phyloP scores from a whole-genome alignment of 2,113 vertebrate genomes.

The Plectropomus leopardus region DNA sequence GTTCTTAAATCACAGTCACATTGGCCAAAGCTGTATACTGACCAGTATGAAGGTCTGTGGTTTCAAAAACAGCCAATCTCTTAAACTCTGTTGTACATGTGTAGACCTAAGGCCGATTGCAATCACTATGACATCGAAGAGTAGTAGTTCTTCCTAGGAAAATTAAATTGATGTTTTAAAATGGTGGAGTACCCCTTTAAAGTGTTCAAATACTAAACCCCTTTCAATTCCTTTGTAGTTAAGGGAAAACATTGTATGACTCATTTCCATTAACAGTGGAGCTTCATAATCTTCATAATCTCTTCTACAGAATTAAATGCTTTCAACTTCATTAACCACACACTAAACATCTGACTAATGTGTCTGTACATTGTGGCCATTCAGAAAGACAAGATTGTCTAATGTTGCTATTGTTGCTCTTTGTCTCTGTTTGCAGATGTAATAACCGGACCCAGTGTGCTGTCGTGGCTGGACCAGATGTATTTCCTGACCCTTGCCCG shows the following conservation, averaged over 20 bases:
- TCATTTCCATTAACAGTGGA: neutral
- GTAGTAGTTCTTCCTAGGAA: neutral
- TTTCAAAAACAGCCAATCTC: no score
- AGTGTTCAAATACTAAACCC: neutral
- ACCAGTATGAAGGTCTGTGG: no score
- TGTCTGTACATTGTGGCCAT: neutral
- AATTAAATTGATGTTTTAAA: no score
- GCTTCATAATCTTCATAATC: slow-evolving; percentile 23
- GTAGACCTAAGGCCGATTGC: neutral
- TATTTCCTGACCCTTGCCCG: slow-evolving; percentile 95
- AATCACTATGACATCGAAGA: neutral
- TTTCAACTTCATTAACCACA: slow-evolving; percentile 55
- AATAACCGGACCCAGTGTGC: slow-evolving; percentile 97
- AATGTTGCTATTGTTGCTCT: neutral
- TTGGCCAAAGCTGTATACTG: no score
- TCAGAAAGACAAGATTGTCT: neutral
- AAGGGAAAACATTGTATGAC: slow-evolving; percentile 11
- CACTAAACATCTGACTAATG: slow-evolving; percentile 37
- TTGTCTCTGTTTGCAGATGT: slow-evolving; percentile 88
- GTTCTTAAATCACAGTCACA: no score
- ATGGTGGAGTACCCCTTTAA: no score
- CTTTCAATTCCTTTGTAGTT: neutral
- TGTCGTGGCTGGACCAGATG: slow-evolving; percentile 94
- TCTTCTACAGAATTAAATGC: slow-evolving; percentile 41
- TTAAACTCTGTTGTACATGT: no score